Percentiles rank a stretch among this genome's conserved stretches.
phyloP scores from a whole-genome alignment of 2,888 invertebrate genomes.

The Lampropteryx suffumata region DNA sequence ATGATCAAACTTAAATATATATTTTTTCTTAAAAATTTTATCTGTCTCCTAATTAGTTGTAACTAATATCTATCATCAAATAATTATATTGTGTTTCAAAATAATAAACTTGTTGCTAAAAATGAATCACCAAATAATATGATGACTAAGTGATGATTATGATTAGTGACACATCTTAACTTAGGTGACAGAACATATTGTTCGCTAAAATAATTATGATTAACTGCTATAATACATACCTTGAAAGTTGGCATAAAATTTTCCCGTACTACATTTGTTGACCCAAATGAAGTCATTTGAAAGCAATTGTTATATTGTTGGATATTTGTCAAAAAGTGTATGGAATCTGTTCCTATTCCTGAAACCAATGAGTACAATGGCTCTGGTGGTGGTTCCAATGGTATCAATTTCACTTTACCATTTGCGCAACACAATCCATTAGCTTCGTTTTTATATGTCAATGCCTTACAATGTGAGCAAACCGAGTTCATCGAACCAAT shows the following conservation, averaged over 20 bases:
- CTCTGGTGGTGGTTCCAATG: slow-evolving; percentile 39
- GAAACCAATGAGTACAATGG: slow-evolving; percentile 40
- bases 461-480: slow-evolving; percentile 40
- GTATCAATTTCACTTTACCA: slow-evolving; percentile 42
- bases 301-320: slow-evolving; percentile 45
- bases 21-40: too few relatives aligned
- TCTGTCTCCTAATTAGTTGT: too few relatives aligned
- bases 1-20: too few relatives aligned
- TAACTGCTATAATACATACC: not conserved
- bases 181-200: not conserved
- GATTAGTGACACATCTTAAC: too few relatives aligned
- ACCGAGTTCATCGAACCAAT: slow-evolving; percentile 24
- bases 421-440: slow-evolving; percentile 42
- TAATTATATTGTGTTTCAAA: too few relatives aligned
- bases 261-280: slow-evolving; percentile 35
- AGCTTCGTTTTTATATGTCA: slow-evolving; percentile 43
- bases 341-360: slow-evolving; percentile 38
- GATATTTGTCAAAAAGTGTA: slow-evolving; percentile 40
- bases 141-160: too few relatives aligned
- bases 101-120: too few relatives aligned
- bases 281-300: slow-evolving; percentile 47
- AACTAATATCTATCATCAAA: too few relatives aligned
- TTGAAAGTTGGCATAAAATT: slow-evolving; percentile 36
- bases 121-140: too few relatives aligned
- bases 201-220: not conserved